A percentile compares a stretch with the other conserved stretches of the same genome.
Evolutionary conservation across 2,113 vertebrate species (phyloP).

Genomic region (Semnopithecus entellus): DNA sequence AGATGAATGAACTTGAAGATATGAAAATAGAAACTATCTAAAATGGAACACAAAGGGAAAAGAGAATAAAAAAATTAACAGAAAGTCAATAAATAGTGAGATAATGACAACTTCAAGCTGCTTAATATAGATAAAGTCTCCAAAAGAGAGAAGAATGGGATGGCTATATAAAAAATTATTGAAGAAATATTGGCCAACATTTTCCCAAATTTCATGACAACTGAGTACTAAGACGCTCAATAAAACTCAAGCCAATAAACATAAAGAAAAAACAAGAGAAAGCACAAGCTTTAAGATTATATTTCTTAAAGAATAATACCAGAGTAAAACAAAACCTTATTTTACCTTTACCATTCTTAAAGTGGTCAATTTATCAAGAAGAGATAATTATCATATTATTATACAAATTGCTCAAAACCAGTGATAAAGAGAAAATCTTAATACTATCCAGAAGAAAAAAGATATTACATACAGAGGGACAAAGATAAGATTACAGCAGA

Average conservation of each 20-base stretch:
- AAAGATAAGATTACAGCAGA: background rate
- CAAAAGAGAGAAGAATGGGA: background rate
- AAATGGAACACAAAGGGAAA: background rate
- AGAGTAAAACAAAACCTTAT: too few species aligned
- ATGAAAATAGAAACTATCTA: background rate
- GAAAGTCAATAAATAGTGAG: background rate
- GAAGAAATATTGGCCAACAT: background rate
- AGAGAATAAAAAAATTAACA: background rate
- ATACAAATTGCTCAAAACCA: background rate
- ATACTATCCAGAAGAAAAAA: background rate
- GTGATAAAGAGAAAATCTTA: background rate
- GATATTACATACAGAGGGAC: background rate
- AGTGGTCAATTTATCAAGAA: too few species aligned
- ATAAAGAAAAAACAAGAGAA: background rate
- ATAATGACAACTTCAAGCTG: background rate
- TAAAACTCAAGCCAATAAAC: background rate
- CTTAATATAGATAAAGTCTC: background rate
- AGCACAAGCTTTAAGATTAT: background rate
- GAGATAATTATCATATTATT: background rate
- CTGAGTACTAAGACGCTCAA: background rate
- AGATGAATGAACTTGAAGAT: background rate
- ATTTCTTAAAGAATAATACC: too few species aligned
- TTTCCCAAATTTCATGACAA: background rate
- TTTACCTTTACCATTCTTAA: too few species aligned
- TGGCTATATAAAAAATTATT: background rate